These are phyloP conservation scores for Acipenser oxyrinchus DNA, from an alignment of 2,797 vertebrate genomes.

Conservation along the genomic window DNA sequence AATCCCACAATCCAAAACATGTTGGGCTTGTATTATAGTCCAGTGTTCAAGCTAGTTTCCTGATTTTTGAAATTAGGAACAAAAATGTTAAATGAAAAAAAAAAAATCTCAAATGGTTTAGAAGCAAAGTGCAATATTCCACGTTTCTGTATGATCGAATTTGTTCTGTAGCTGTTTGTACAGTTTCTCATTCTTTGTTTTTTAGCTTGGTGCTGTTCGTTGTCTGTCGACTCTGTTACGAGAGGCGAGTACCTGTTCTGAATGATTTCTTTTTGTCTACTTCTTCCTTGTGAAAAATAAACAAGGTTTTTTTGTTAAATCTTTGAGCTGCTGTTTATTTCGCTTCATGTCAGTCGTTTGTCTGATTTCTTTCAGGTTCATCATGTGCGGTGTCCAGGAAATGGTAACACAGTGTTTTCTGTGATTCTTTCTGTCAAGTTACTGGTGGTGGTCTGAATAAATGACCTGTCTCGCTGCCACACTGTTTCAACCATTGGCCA, in stretches of 20 bases:
- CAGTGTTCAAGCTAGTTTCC: slow-evolving; percentile 77
- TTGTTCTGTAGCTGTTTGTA: slow-evolving; percentile 81
- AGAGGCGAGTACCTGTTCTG: slow-evolving; percentile 78
- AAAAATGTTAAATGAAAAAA: slow-evolving; percentile 59
- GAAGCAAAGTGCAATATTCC: slow-evolving; percentile 98
- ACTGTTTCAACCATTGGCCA: no score
- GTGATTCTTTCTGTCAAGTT: no score
- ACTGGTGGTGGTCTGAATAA: no score
- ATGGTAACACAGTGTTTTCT: no score
- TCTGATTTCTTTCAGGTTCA: no score
- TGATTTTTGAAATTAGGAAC: slow-evolving; percentile 52
- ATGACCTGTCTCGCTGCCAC: no score
- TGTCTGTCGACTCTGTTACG: slow-evolving; percentile 82
- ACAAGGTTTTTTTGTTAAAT: slow-evolving; percentile 42
- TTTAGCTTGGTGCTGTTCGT: slow-evolving; percentile 75
- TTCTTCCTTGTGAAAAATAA: slow-evolving; percentile 90
- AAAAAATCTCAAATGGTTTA: slow-evolving; percentile 77
- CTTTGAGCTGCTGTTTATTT: slow-evolving; percentile 8
- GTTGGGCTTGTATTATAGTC: slow-evolving; percentile 61
- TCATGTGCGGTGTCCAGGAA: no score
- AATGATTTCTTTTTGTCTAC: slow-evolving; percentile 81
- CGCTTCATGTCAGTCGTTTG: no score
- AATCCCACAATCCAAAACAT: slow-evolving; percentile 61
- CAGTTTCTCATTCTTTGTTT: slow-evolving; percentile 46
- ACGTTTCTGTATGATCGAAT: slow-evolving; percentile 76